These are phyloP conservation scores for Eumeta japonica DNA, from an alignment of 1,140 invertebrate species.

Conservation along the genomic window DNA sequence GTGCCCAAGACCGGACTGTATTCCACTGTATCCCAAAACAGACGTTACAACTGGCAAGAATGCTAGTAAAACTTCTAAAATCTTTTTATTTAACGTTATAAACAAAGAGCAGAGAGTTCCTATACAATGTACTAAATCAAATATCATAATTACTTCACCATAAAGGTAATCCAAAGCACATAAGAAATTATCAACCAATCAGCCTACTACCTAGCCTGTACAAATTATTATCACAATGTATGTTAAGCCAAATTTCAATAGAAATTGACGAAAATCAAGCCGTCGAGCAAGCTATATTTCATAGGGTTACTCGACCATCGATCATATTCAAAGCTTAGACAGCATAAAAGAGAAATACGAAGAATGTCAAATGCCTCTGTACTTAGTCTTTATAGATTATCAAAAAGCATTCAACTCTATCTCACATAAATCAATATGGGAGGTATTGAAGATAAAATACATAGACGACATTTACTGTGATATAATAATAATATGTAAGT, in stretches of 20 bases:
- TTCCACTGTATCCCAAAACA: no score
- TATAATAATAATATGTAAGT: no score
- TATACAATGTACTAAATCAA: slow-evolving; percentile 21
- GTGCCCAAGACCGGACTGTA: no score
- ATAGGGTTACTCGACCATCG: slow-evolving; percentile 21
- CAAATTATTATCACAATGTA: slow-evolving; percentile 23
- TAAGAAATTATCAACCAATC: slow-evolving; percentile 29
- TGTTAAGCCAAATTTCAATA: slow-evolving; percentile 13
- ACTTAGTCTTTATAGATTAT: no score
- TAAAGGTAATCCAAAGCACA: slow-evolving; percentile 21
- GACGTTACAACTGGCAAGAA: no score
- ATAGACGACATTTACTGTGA: no score
- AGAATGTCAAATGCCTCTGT: slow-evolving; percentile 16
- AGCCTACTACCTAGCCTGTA: slow-evolving; percentile 21
- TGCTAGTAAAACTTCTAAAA: no score
- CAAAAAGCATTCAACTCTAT: slow-evolving; percentile 16
- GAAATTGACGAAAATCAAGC: slow-evolving; percentile 22
- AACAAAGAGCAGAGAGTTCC: no score
- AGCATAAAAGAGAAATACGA: slow-evolving; percentile 19
- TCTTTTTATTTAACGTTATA: no score
- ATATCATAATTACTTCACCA: slow-evolving; percentile 27
- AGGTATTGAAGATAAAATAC: slow-evolving; percentile 10
- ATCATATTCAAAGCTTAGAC: slow-evolving; percentile 20
- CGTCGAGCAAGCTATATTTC: slow-evolving; percentile 30
- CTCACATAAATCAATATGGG: slow-evolving; percentile 13